Percentiles rank a stretch among this genome's conserved stretches.
Conservation (phyloP, 2,113 vertebrate genomes). For the Lepus europaeus region DNA sequence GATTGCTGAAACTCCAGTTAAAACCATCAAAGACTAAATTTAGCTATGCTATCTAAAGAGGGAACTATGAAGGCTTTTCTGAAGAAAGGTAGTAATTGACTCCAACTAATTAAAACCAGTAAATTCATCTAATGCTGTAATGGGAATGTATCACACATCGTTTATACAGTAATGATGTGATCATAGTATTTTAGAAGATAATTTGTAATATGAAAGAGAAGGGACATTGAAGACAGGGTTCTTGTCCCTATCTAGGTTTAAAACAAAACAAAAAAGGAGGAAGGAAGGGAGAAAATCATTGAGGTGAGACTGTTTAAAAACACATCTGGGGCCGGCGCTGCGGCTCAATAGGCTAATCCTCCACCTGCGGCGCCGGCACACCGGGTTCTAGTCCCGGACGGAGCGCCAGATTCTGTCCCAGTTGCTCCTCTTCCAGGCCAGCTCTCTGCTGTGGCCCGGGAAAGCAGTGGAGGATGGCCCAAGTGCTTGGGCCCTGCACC, state of each 20-base stretch:
- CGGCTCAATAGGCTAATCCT: too few relatives aligned
- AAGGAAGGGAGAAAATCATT: background rate
- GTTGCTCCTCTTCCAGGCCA: too few relatives aligned
- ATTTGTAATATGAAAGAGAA: background rate
- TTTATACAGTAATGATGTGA: background rate
- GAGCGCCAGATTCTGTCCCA: too few relatives aligned
- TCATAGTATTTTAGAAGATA: conserved; percentile 41
- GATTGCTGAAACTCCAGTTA: background rate
- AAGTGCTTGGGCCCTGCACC: too few relatives aligned
- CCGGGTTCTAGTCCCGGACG: too few relatives aligned
- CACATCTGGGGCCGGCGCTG: background rate
- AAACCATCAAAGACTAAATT: conserved; percentile 33
- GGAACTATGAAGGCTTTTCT: background rate
- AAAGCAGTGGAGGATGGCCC: too few relatives aligned
- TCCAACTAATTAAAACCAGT: conserved; percentile 8
- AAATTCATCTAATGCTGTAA: background rate
- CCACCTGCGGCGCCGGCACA: too few relatives aligned
- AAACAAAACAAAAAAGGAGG: too few relatives aligned
- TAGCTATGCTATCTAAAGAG: background rate
- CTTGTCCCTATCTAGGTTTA: too few relatives aligned
- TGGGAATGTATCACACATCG: background rate
- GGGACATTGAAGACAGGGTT: background rate
- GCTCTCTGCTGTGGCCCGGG: too few relatives aligned
- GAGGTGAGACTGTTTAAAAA: background rate
- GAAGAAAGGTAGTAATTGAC: background rate